Base-by-base conservation (phyloP, 2,888 invertebrate species). In the Dascillus cervinus region DNA sequence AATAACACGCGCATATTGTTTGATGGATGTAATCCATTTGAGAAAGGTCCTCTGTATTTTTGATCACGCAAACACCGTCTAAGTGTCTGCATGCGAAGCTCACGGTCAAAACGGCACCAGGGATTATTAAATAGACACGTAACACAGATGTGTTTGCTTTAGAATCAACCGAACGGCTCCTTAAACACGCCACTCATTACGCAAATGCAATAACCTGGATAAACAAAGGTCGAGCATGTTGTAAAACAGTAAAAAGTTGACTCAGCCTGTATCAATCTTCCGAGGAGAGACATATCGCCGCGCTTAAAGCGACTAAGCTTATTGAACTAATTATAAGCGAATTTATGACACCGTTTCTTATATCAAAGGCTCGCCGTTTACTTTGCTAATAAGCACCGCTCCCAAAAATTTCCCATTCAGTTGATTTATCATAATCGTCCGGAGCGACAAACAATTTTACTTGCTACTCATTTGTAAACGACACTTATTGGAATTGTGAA, bases 61-160 rank as follows among this genome's bases (percentile, higher is more conserved):
- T n/a, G 15, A 32, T 27, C 37, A 39, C 39, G 39, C 41, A 32
- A 39, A 14, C 13, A 22, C 29, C 5, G 25, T 25, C 9, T n/a
- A n/a, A n/a, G n/a, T n/a, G 37, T 29, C 39, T 33, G 28, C 41
- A 37, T 43, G 39, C 41, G 34, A 43, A 32, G 41, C 39, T 46
- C 44, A 44, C 35, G 44, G 42, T 38, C 41, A 43, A 39, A 36
- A 39, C 29, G 37, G 21, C 47, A 41, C 43, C 28, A 32, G 41
- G 39, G 45, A 43, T 37, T 37, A 37, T 34, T 29, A 38, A 14
- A 34, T 22, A 26, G 34, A 36, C 32, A 30, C 38, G 38, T 35
- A 36, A 30, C 25, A 31, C 26, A 26, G 29, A 37, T 23, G 35
- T n/a, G n/a, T 41, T 35, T 36, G 40, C 31, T 38, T 37, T 38